Evolutionary conservation across 2,888 invertebrate genomes (phyloP), one percentile per base, ranked within the genome.

Genomic region (Torymus aiolomorphi): DNA sequence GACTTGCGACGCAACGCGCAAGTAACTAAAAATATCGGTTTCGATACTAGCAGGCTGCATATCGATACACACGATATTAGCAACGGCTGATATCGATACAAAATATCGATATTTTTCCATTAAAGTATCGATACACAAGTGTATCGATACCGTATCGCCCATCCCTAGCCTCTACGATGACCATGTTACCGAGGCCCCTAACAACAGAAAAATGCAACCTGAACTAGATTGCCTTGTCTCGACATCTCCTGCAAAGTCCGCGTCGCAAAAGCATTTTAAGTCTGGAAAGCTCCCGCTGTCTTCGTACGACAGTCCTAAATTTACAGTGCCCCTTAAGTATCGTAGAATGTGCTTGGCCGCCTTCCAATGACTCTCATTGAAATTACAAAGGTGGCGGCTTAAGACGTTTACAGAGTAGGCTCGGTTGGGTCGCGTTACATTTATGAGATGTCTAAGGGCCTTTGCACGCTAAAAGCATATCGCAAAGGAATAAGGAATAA

Each of bases 171-270:
- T n/a, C n/a, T n/a, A n/a, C n/a, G n/a, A n/a, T n/a, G 69, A 79
- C 84, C 83, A 84, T 1, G 81, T 71, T 20, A 84, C 62, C 31
- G 85, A 80, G 16, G 78, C 80, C 70, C 82, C 82, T 11, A 59
- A 67, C 52, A 83, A 70, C 11, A 82, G 59, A n/a, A 83, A 79
- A 49, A 84, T 74, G 71, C 66, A 79, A 57, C 83, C 83, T 42
- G 80, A 82, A 16, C 81, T 82, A 0, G 82, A 84, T 16, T 65
- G 61, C 66, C 79, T 61, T 18, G 81, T 81, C 20, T 65, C 72
- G 2, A 42, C 13, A 20, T 81, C 74, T 8, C 78, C 82, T 4
- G 82, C 83, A 70, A 74, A 82, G 51, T 84, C 82, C 18, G 84
- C 83, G 57, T 83, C 83, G 1, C 78, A 80, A 49, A 76, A 84